Evolutionary conservation across 2,113 vertebrate genomes (phyloP).

Genomic region (Cyanocitta stelleri): DNA sequence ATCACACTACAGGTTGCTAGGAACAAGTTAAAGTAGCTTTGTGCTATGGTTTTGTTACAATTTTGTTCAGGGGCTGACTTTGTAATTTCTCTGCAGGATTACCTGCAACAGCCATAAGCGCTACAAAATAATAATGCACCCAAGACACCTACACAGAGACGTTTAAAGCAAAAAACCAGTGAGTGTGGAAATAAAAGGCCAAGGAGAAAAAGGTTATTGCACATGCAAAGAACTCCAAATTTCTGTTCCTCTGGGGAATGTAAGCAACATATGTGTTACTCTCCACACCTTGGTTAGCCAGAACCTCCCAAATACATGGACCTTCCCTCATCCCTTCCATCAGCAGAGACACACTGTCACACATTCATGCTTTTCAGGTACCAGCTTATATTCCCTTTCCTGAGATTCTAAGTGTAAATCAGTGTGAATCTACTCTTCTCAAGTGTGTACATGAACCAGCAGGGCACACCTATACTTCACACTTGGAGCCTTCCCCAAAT

Average conservation of each 20-base stretch:
- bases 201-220: background rate
- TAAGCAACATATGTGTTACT: accelerated
- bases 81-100: background rate
- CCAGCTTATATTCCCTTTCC: background rate
- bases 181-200: background rate
- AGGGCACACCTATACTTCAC: background rate
- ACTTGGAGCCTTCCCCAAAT: background rate
- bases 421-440: background rate
- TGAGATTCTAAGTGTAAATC: background rate
- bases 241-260: accelerated
- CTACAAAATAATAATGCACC: background rate
- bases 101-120: background rate
- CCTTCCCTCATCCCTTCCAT: background rate
- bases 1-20: background rate
- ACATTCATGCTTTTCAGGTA: accelerated
- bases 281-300: background rate
- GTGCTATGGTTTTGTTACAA: background rate
- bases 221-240: background rate
- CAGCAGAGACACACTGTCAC: background rate
- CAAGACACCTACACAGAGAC: background rate
- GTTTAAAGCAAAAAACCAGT: background rate
- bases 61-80: background rate
- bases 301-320: background rate
- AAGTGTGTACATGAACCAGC: background rate
- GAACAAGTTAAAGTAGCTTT: slow-evolving; percentile 2